A percentile compares a stretch with the other conserved stretches of the same genome.
Evolutionary conservation across 2,888 invertebrate genomes (phyloP).

Genomic region (Parapristionchus giblindavisi): DNA sequence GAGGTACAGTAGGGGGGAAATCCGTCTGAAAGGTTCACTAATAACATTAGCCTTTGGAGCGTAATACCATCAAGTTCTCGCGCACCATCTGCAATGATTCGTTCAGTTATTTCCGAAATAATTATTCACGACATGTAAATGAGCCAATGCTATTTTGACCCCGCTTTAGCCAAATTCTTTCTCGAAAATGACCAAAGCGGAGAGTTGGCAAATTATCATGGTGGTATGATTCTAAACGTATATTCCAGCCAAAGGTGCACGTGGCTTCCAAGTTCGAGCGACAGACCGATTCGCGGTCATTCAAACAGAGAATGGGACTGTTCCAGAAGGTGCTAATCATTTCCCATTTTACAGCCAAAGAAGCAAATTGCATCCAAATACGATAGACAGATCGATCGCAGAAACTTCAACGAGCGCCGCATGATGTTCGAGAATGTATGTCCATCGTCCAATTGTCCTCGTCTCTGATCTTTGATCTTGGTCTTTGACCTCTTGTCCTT

Average conservation of each 20-base stretch:
- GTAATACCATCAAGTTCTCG: too few species aligned
- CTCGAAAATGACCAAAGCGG: background rate
- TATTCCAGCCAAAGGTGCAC: conserved; percentile 87
- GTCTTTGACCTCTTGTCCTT: background rate
- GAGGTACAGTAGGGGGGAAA: too few species aligned
- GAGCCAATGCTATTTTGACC: background rate
- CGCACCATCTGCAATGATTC: background rate
- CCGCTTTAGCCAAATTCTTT: background rate
- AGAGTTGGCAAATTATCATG: background rate
- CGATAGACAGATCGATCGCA: conserved; percentile 95
- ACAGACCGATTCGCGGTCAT: conserved; percentile 86
- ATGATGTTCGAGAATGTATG: conserved; percentile 65
- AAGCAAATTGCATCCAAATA: conserved; percentile 98
- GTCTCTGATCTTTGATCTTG: background rate
- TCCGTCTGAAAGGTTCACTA: too few species aligned
- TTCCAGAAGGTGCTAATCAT: conserved; percentile 14
- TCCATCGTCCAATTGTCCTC: conserved; percentile 28
- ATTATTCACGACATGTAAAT: background rate
- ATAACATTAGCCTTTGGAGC: too few species aligned
- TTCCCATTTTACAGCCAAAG: conserved; percentile 79
- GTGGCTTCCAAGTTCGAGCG: conserved; percentile 98
- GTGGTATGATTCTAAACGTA: background rate
- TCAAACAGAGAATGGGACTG: conserved; percentile 48
- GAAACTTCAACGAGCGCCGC: conserved; percentile 72
- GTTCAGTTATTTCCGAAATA: background rate